Percentiles rank a stretch among this genome's conserved stretches.
Conservation (phyloP, 2,797 vertebrate species). For the Catharus ustulatus region DNA sequence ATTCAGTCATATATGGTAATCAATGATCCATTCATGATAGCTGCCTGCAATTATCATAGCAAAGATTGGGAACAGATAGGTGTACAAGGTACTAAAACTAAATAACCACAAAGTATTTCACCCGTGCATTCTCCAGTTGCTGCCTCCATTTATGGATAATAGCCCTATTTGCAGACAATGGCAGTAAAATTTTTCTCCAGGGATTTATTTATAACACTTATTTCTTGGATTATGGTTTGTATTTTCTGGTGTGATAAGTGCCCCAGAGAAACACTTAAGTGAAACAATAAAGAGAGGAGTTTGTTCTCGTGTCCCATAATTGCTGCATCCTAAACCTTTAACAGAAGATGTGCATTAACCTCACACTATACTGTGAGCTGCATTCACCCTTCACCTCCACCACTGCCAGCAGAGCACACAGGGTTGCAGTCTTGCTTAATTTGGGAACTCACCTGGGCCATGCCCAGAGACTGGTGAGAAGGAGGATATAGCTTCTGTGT, state of each 20-base stretch:
- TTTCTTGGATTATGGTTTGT: neutral
- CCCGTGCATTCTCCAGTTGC: neutral
- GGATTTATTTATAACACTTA: neutral
- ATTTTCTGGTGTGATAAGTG: neutral
- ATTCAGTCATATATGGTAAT: neutral
- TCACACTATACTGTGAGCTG: neutral
- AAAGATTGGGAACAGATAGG: neutral
- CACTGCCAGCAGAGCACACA: neutral
- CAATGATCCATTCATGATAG: neutral
- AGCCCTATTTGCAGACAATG: neutral
- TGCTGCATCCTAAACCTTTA: neutral
- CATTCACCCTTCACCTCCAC: neutral
- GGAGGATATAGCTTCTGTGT: neutral
- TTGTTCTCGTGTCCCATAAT: slow-evolving; percentile 17
- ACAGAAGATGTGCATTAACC: neutral
- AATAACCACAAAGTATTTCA: neutral
- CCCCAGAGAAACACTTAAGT: neutral
- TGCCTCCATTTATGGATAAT: neutral
- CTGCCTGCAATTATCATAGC: neutral
- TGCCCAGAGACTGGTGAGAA: neutral
- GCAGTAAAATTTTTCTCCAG: neutral
- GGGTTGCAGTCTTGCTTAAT: neutral
- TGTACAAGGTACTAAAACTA: neutral
- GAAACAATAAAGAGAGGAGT: neutral
- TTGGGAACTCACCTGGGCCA: neutral